A percentile compares a stretch with the other conserved stretches of the same genome.
Evolutionary conservation across 2,797 vertebrate genomes (phyloP).

Genomic region (Hybognathus amarus): DNA sequence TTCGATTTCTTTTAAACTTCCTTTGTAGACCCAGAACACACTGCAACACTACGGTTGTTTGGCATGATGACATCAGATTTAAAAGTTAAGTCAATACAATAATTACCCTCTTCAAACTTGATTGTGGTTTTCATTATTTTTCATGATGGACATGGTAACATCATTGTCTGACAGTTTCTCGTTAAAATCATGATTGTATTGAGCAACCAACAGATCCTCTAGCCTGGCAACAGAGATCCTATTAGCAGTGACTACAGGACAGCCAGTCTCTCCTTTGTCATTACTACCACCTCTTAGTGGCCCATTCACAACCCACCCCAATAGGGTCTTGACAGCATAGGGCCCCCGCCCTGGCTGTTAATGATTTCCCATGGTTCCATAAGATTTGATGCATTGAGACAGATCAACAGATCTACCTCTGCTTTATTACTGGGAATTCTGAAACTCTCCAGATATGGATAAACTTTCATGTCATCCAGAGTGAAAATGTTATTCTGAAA

Average conservation of each 20-base stretch:
- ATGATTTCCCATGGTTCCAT: background rate
- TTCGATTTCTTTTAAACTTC: constrained; percentile 21
- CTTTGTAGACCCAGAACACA: constrained; percentile 9
- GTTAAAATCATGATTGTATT: constrained; percentile 27
- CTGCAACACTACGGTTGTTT: constrained; percentile 23
- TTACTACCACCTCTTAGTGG: background rate
- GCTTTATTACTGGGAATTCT: background rate
- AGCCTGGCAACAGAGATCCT: constrained; percentile 5
- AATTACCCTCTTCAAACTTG: constrained; percentile 10
- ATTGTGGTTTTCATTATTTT: background rate
- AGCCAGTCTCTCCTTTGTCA: background rate
- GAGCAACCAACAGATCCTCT: constrained; percentile 27
- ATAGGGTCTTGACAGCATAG: background rate
- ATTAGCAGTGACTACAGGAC: no score
- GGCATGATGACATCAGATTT: constrained; percentile 5
- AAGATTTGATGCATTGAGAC: background rate
- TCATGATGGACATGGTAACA: no score
- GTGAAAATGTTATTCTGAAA: background rate
- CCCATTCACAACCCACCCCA: constrained; percentile 42
- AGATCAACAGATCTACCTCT: background rate
- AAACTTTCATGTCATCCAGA: background rate
- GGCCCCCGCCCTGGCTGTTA: background rate
- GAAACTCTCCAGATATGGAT: background rate
- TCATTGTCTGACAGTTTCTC: no score
- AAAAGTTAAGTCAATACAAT: constrained; percentile 27